Percentiles rank a stretch among this genome's conserved stretches.
phyloP scores from a whole-genome alignment of 2,113 vertebrate genomes.

The Pseudolaguvia tuberculata region DNA sequence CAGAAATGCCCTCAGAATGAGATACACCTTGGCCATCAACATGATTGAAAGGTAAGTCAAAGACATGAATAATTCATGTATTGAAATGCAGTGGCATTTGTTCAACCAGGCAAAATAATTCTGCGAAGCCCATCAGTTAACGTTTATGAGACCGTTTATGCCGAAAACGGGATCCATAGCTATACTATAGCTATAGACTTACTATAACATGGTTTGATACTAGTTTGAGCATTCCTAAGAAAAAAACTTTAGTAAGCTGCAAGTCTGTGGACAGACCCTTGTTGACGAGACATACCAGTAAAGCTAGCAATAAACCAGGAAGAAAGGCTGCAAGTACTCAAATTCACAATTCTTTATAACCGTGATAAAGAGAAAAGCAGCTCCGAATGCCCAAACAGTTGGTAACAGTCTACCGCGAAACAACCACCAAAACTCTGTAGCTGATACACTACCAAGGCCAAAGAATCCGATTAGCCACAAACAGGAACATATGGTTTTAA shows the following conservation, averaged over 20 bases:
- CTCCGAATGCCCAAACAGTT: too few species aligned
- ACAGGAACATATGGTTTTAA: too few species aligned
- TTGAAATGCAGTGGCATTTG: background rate
- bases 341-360: background rate
- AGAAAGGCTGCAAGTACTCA: background rate
- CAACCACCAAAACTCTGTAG: too few species aligned
- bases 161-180: background rate
- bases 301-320: background rate
- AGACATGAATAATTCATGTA: background rate
- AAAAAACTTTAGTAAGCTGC: too few species aligned
- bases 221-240: background rate
- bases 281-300: background rate
- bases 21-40: background rate
- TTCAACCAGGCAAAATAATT: background rate
- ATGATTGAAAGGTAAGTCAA: background rate
- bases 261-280: background rate
- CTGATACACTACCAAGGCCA: too few species aligned
- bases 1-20: conserved; percentile 18
- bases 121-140: background rate
- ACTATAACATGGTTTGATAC: background rate
- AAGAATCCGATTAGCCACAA: too few species aligned
- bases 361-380: background rate
- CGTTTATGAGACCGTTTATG: background rate
- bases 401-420: too few species aligned
- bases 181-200: too few species aligned